These are phyloP conservation scores for Bufotes viridis DNA, from an alignment of 2,797 vertebrate species.

Conservation along the genomic window DNA sequence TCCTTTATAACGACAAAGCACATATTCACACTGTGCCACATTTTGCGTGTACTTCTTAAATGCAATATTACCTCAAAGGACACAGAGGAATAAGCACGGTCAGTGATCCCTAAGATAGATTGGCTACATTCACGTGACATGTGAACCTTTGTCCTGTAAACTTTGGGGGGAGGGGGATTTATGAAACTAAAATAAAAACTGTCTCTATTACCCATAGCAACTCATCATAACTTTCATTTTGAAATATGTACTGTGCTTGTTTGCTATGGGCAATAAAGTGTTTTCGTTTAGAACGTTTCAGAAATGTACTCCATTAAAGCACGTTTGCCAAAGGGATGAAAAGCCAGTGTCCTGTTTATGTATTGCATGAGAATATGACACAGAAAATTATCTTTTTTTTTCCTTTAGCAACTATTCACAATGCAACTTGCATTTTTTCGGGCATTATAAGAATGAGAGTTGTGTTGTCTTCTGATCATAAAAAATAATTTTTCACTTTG, in stretches of 20 bases:
- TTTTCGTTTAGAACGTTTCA: too few species aligned
- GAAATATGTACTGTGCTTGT: too few species aligned
- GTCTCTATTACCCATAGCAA: too few species aligned
- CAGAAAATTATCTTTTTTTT: neutral
- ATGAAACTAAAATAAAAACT: too few species aligned
- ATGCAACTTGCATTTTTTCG: neutral
- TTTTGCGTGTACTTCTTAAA: neutral
- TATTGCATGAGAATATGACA: slow-evolving; percentile 10
- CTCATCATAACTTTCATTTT: too few species aligned
- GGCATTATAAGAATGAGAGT: neutral
- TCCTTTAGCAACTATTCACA: neutral
- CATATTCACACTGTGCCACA: neutral
- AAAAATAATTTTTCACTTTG: neutral
- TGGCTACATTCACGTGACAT: neutral
- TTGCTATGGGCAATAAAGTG: too few species aligned
- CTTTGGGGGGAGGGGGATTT: too few species aligned
- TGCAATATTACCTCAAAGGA: slow-evolving; percentile 19
- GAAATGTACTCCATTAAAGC: neutral
- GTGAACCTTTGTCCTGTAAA: neutral
- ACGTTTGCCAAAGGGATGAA: neutral
- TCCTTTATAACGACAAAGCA: neutral
- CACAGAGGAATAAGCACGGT: neutral
- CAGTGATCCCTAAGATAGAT: neutral
- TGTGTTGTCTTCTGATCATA: too few species aligned
- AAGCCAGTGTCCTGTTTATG: neutral